Evolutionary conservation across 2,113 vertebrate genomes (phyloP).

Genomic region (Pelecanoides urinatrix): DNA sequence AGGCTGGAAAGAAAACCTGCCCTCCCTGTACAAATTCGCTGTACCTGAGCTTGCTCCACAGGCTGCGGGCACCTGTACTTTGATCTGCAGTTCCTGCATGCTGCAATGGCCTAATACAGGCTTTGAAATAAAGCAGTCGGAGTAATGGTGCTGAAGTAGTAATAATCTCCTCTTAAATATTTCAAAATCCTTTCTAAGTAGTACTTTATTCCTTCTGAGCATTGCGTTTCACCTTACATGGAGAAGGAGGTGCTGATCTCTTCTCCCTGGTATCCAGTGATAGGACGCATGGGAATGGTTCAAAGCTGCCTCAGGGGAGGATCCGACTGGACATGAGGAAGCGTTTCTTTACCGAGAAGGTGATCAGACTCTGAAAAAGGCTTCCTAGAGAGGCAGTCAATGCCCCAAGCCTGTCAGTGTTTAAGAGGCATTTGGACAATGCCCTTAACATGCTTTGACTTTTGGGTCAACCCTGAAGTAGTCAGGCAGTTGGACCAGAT

Average conservation of each 20-base stretch:
- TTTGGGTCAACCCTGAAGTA: not conserved
- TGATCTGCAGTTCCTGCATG: not conserved
- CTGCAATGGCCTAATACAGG: not conserved
- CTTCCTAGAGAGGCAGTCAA: not conserved
- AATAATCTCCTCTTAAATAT: slow-evolving; percentile 3
- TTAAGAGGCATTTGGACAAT: not conserved
- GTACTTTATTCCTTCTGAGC: not conserved
- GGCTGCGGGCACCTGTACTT: not conserved
- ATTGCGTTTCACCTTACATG: not conserved
- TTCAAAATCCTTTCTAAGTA: slow-evolving; percentile 3
- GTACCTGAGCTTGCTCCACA: not conserved
- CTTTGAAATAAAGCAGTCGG: not conserved
- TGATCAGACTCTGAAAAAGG: not conserved
- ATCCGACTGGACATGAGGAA: not conserved
- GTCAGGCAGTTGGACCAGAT: not conserved
- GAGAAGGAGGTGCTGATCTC: not conserved
- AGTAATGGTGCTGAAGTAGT: not conserved
- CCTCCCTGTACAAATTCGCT: not conserved
- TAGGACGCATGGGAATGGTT: not conserved
- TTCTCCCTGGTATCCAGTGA: not conserved
- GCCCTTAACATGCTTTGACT: not conserved
- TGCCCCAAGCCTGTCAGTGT: not conserved
- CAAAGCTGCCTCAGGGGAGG: not conserved
- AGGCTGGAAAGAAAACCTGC: not conserved
- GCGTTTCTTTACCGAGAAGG: not conserved